phyloP scores from a whole-genome alignment of 2,888 invertebrate species.

The Tenthredo amoena region DNA sequence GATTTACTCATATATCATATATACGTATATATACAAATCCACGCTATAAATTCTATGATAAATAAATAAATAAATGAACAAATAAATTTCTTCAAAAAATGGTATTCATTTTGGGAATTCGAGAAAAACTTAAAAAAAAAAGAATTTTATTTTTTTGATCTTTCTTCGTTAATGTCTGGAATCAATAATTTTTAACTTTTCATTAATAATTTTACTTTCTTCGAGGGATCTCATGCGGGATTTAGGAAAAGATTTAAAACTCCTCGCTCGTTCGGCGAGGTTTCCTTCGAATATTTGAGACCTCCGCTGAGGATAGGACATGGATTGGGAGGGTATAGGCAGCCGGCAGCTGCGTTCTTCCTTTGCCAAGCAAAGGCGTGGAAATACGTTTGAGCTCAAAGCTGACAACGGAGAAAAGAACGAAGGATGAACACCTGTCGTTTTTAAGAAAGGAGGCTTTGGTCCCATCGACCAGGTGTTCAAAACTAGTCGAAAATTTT shows the following conservation, averaged over 20 bases:
- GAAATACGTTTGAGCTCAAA: slow-evolving; percentile 31
- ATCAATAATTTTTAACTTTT: not conserved
- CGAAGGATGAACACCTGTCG: slow-evolving; percentile 45
- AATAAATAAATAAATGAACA: not conserved
- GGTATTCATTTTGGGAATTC: no score
- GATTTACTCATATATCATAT: not conserved
- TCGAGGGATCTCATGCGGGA: not conserved
- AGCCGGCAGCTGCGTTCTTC: slow-evolving; percentile 32
- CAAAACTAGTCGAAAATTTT: not conserved
- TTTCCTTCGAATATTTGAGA: slow-evolving; percentile 33
- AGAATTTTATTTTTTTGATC: no score
- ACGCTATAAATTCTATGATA: not conserved
- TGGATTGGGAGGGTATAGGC: slow-evolving; percentile 15
- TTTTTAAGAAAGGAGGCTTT: slow-evolving; percentile 32
- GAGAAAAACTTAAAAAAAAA: no score
- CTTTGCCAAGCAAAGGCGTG: slow-evolving; percentile 37
- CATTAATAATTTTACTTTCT: not conserved
- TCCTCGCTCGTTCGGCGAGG: not conserved
- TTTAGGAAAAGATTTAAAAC: not conserved
- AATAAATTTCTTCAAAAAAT: not conserved
- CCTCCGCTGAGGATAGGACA: slow-evolving; percentile 49
- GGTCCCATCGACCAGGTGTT: slow-evolving; percentile 47
- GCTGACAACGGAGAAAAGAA: slow-evolving; percentile 16
- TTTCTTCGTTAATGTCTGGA: no score
- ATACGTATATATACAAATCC: not conserved